A percentile compares a stretch with the other conserved stretches of the same genome.
Conservation (phyloP, 2,888 invertebrate genomes). For the Cordilura impudica region DNA sequence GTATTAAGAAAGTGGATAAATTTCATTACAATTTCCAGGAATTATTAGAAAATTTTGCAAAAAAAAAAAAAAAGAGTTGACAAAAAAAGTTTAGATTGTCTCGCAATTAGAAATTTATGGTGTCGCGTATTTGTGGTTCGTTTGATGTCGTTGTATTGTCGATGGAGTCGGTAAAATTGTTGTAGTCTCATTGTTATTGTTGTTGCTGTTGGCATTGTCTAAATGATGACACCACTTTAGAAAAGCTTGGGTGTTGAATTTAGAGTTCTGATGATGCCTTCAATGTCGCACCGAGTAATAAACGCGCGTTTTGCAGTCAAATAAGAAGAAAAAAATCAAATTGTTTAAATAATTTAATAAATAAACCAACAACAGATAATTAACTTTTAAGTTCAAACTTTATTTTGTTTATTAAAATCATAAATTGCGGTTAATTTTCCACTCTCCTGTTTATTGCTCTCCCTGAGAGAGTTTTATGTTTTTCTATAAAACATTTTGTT, state of each 20-base stretch:
- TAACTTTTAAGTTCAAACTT: background rate
- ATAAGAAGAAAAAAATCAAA: no score
- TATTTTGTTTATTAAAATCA: conserved; percentile 13
- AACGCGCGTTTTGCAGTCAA: conserved; percentile 39
- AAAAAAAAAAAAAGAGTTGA: conserved; percentile 19
- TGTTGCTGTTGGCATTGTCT: conserved; percentile 22
- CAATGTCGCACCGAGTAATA: conserved; percentile 19
- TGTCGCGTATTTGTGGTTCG: conserved; percentile 64
- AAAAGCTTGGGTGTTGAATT: conserved; percentile 8
- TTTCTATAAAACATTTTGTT: conserved; percentile 8
- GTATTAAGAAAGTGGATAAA: conserved; percentile 17
- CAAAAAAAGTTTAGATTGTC: conserved; percentile 56
- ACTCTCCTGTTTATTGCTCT: background rate
- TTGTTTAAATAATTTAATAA: no score
- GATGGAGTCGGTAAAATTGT: conserved; percentile 47
- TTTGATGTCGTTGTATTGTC: conserved; percentile 60
- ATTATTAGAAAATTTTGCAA: conserved; percentile 7
- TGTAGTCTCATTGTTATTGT: conserved; percentile 26
- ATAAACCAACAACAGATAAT: no score
- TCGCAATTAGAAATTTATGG: conserved; percentile 64
- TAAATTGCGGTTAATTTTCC: background rate
- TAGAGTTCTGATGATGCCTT: conserved; percentile 12
- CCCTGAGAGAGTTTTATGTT: background rate
- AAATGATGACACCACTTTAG: conserved; percentile 39
- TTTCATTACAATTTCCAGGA: background rate